A percentile compares a stretch with the other conserved stretches of the same genome.
Evolutionary conservation across 2,888 invertebrate genomes (phyloP).

Genomic region (Eupithecia centaureata): DNA sequence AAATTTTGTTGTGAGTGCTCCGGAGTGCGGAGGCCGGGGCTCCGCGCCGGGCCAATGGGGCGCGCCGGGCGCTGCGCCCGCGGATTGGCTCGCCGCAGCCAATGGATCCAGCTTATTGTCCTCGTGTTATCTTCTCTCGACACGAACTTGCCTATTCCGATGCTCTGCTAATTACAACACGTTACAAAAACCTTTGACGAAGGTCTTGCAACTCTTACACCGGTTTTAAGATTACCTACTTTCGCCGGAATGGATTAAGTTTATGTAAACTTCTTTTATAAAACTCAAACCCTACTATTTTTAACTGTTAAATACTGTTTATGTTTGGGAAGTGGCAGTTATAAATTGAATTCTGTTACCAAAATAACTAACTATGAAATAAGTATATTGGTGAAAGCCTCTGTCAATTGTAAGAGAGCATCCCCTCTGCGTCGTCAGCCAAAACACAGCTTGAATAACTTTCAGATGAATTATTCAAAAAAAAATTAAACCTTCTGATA

Average conservation of each 20-base stretch:
- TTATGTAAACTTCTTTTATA: background rate
- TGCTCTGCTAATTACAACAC: background rate
- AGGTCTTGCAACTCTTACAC: background rate
- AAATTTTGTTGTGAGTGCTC: background rate
- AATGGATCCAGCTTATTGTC: background rate
- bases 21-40: background rate
- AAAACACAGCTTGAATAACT: too few relatives aligned
- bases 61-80: background rate
- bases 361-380: background rate
- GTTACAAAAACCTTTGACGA: background rate
- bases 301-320: background rate
- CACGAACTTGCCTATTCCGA: background rate
- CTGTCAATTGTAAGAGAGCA: background rate
- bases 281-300: background rate
- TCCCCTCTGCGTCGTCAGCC: too few relatives aligned
- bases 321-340: background rate
- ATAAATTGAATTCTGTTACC: background rate
- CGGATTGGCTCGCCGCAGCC: background rate
- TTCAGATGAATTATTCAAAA: too few relatives aligned
- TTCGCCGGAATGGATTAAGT: background rate
- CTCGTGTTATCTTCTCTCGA: background rate
- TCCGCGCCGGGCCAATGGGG: background rate
- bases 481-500: too few relatives aligned
- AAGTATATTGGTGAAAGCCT: background rate
- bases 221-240: background rate